These are phyloP conservation scores for Hedya salicella DNA, from an alignment of 2,888 invertebrate genomes.

Conservation along the genomic window DNA sequence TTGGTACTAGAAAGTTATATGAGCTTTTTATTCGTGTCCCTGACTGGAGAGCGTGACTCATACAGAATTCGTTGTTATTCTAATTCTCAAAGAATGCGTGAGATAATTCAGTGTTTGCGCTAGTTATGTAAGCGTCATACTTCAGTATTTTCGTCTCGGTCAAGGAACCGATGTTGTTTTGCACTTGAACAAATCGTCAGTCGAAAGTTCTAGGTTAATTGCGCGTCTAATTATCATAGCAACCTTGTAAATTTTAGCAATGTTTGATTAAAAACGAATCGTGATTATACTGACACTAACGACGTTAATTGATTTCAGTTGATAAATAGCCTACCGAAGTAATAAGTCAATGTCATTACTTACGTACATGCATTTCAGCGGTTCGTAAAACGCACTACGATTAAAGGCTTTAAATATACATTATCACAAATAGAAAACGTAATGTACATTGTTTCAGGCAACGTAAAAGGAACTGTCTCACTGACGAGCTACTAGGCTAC, in stretches of 20 bases:
- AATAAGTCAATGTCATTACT: conserved; percentile 22
- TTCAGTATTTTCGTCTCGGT: conserved; percentile 61
- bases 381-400: not conserved
- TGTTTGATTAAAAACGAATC: conserved; percentile 15
- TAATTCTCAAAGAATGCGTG: conserved; percentile 26
- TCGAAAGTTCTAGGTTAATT: conserved; percentile 54
- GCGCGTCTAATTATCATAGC: conserved; percentile 31
- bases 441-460: not conserved
- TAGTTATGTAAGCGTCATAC: conserved; percentile 47
- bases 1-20: conserved; percentile 3
- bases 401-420: conserved; percentile 12
- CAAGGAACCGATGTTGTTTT: conserved; percentile 57
- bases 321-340: conserved; percentile 24
- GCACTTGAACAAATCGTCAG: conserved; percentile 31
- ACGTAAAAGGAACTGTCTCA: conserved; percentile 28
- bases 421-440: conserved; percentile 18
- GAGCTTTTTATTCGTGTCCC: conserved; percentile 21
- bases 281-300: conserved; percentile 13
- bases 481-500: conserved; percentile 48
- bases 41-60: conserved; percentile 22
- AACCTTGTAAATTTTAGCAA: conserved; percentile 38
- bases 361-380: conserved; percentile 40
- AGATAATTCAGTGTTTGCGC: conserved; percentile 42
- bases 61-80: conserved; percentile 26
- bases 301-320: not conserved